Percentiles rank a stretch among this genome's conserved stretches.
Conservation (phyloP, 2,888 invertebrate genomes). For the Agriopis marginaria region DNA sequence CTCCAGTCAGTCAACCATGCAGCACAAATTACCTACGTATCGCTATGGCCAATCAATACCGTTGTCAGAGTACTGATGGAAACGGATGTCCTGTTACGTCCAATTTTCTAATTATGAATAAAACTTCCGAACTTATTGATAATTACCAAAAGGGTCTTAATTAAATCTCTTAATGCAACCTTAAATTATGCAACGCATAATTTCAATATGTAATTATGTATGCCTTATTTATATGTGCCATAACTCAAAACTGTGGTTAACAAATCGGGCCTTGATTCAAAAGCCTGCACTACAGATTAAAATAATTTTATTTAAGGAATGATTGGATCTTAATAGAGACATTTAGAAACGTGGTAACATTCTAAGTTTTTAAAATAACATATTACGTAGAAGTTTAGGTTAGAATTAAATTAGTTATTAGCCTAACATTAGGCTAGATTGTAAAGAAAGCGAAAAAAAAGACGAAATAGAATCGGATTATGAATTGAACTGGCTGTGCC, state of each 20-base stretch:
- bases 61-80: background rate
- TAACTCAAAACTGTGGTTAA: background rate
- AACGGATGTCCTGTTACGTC: conserved; percentile 1
- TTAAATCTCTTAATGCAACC: background rate
- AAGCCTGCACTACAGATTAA: background rate
- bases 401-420: too few relatives aligned
- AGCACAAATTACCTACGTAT: conserved; percentile 3
- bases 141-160: background rate
- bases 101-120: background rate
- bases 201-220: too few relatives aligned
- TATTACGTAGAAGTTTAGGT: too few relatives aligned
- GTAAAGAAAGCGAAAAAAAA: too few relatives aligned
- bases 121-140: background rate
- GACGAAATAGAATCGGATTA: too few relatives aligned
- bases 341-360: too few relatives aligned
- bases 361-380: too few relatives aligned
- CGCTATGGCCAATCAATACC: background rate
- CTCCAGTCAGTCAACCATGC: conserved; percentile 7
- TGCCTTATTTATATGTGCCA: background rate
- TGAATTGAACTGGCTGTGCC: too few relatives aligned
- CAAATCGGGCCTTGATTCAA: background rate
- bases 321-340: too few relatives aligned
- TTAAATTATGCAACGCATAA: too few relatives aligned
- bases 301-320: background rate
- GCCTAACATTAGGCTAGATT: too few relatives aligned